Evolutionary conservation across 2,113 vertebrate genomes (phyloP).

Genomic region (Fregetta grallaria): DNA sequence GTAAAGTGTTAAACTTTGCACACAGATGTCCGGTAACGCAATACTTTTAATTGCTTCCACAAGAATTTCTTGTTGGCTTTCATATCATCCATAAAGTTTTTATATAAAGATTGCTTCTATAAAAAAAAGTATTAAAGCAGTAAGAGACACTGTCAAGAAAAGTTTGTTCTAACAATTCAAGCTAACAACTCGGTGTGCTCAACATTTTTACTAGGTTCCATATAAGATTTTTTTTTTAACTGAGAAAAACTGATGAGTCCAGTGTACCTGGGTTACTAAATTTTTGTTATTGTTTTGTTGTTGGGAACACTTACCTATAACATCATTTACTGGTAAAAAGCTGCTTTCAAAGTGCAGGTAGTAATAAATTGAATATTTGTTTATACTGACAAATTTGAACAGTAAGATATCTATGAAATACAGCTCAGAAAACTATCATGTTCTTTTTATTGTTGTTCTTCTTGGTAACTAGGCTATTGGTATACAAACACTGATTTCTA

Average conservation of each 20-base stretch:
- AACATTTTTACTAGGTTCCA: background rate
- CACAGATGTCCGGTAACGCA: background rate
- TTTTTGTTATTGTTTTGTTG: background rate
- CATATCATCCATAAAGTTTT: background rate
- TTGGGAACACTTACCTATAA: background rate
- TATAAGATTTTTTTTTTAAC: background rate
- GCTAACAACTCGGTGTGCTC: rapidly evolving
- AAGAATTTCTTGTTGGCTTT: background rate
- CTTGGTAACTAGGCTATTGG: background rate
- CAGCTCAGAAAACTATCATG: background rate
- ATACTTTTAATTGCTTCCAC: background rate
- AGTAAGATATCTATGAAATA: background rate
- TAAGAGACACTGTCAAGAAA: background rate
- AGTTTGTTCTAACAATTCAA: background rate
- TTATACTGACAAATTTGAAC: background rate
- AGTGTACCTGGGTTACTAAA: background rate
- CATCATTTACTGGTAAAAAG: background rate
- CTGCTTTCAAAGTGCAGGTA: background rate
- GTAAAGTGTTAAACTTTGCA: background rate
- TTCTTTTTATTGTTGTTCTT: background rate
- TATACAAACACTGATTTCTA: slow-evolving; percentile 32
- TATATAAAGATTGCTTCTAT: background rate
- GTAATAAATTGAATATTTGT: background rate
- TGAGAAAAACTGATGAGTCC: background rate
- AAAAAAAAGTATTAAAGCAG: background rate